These are phyloP conservation scores for Planococcus citri DNA, from an alignment of 1,140 invertebrate species.

Conservation along the genomic window DNA sequence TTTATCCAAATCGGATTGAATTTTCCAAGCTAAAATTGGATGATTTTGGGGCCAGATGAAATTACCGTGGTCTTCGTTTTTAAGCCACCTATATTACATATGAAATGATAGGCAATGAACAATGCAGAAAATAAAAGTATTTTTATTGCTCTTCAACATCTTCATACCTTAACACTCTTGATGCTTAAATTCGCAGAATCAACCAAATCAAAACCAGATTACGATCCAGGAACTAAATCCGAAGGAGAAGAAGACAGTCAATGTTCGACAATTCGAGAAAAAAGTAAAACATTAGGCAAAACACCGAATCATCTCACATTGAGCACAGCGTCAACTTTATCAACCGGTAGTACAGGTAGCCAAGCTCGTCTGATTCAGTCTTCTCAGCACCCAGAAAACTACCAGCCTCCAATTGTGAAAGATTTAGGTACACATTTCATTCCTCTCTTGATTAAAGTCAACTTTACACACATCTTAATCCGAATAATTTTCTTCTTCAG, in stretches of 20 bases:
- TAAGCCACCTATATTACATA: too few relatives aligned
- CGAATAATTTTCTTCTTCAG: conserved; percentile 37
- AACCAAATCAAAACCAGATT: conserved; percentile 35
- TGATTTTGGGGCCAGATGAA: too few relatives aligned
- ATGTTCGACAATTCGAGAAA: conserved; percentile 32
- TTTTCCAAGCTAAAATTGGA: too few relatives aligned
- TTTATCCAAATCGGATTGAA: too few relatives aligned
- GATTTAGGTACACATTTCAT: conserved; percentile 82
- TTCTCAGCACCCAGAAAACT: conserved; percentile 79
- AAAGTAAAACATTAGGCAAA: conserved; percentile 62
- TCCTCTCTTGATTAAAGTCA: background rate
- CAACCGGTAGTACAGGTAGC: conserved; percentile 82
- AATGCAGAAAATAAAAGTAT: too few relatives aligned
- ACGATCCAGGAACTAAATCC: conserved; percentile 65
- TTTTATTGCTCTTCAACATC: too few relatives aligned
- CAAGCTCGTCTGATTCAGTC: conserved; percentile 87
- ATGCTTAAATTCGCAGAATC: conserved; percentile 24
- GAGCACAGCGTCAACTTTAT: conserved; percentile 84
- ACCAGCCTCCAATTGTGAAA: conserved; percentile 68
- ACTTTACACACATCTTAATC: background rate
- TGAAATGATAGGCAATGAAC: too few relatives aligned
- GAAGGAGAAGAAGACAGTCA: conserved; percentile 70
- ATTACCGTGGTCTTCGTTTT: too few relatives aligned
- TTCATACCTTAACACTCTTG: too few relatives aligned
- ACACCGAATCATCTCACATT: conserved; percentile 85